Base-by-base conservation (phyloP, 2,888 invertebrate species). In the Chymomyza caudatula region DNA sequence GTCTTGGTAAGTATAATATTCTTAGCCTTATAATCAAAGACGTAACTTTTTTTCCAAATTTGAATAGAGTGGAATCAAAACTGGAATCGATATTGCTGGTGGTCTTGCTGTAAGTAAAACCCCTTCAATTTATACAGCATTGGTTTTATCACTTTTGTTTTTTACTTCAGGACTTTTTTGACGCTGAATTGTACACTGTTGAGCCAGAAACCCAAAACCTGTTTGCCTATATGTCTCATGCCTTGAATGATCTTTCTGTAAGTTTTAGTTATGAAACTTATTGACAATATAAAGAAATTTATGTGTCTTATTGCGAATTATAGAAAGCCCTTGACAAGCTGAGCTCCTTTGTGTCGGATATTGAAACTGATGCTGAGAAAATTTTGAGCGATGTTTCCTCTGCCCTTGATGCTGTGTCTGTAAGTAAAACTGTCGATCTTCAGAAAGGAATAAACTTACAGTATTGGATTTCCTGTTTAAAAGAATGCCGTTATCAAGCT, bases 351-450 rank as follows among this genome's bases (percentile, higher is more conserved):
- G 29, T 37, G 5, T 37, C 29, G 11, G 11, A 11, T 0, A 59
- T 1, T 0, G n/a, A 60, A 20, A 25, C 54, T 2, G 55, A 17
- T 2, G 29, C 52, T 1, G 52, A 53, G 3, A 71, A 71, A 15
- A 5, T 67, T 11, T 67, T 67, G 0, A 57, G 51, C 15, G 60
- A 71, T 22, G 59, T 71, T 63, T 55, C 68, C 11, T 49, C 63
- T 64, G 37, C 13, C 11, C 43, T 77, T 29, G 76, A 58, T 3
- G 65, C 77, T 53, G 42, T 77, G 11, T 72, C 81, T 44, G 76
- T 78, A 53, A 63, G 78, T 63, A 15, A 11, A 6, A 37, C 11
- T 37, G 1, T 37, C 0, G 11, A 11, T 11, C 2, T 11, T 37
- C 11, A 11, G 5, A 37, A 29, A 37, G 29, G 11, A 11, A 37